Evolutionary conservation across 2,888 invertebrate species (phyloP), one percentile per base, ranked within the genome.

Genomic region (Aplocera efformata): DNA sequence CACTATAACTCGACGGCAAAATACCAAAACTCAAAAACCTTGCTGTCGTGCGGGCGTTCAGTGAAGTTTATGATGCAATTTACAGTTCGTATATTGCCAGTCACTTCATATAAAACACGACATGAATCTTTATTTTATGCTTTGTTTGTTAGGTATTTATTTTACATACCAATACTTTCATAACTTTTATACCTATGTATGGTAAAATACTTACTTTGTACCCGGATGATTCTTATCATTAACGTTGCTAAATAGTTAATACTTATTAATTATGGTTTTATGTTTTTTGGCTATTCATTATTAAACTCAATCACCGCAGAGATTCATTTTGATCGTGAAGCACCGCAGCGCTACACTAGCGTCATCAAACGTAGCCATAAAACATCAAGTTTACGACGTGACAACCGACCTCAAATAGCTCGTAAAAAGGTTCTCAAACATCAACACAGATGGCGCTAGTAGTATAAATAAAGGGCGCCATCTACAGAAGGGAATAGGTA

Each of bases 1-100:
- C 55, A 42, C 53, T 25, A 37, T 22, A 31, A 22, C 27, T 23
- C 30, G 30, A 63, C 56, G 74, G 67, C 56, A 48, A 57, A 56
- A 49, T 54, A 60, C 60, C 60, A 67, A 69, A 62, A 55, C 57
- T 58, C 48, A 42, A 53, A 54, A 53, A 42, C 44, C 46, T 50
- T 33, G 31, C 34, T 34, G 43, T 39, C 52, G 50, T 43, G 53
- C 65, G 61, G 56, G 70, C 58, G 64, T 60, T 59, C 59, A 65
- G 67, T 56, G 63, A 72, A 82, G 78, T 83, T 85, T 84, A 83
- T 74, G 80, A 78, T 71, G 79, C 79, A 79, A 80, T 84, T 84
- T 78, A 78, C 78, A 78, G 77, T 77, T 72, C 72, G 74, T 81
- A 79, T 80, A 82, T 79, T 79, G 72, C 76, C 60, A 72, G 68